phyloP scores from a whole-genome alignment of 2,888 invertebrate species.

The Stictocephala bisonia region DNA sequence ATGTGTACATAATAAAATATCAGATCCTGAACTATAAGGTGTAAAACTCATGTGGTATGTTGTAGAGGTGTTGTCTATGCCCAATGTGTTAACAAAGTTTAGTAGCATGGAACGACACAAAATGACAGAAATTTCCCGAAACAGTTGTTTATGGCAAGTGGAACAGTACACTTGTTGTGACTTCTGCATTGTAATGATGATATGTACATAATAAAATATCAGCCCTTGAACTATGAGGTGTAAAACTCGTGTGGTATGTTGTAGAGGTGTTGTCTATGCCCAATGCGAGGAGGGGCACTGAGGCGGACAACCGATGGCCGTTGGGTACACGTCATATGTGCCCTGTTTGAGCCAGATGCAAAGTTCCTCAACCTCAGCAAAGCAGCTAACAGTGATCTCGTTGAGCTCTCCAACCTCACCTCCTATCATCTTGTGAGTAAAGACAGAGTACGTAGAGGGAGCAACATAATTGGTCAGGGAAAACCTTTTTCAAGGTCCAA shows the following conservation, averaged over 20 bases:
- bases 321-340: constrained; percentile 76
- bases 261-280: constrained; percentile 69
- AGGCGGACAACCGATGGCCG: constrained; percentile 72
- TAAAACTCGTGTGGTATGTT: constrained; percentile 49
- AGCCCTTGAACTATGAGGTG: too few relatives aligned
- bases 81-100: too few relatives aligned
- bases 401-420: constrained; percentile 16
- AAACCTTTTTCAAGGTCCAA: neutral
- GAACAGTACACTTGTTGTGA: too few relatives aligned
- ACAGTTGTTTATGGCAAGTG: neutral
- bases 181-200: too few relatives aligned
- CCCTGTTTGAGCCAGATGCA: constrained; percentile 73
- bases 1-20: too few relatives aligned
- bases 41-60: too few relatives aligned
- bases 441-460: too few relatives aligned
- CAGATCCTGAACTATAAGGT: too few relatives aligned
- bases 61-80: constrained; percentile 65
- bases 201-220: too few relatives aligned
- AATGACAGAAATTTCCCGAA: too few relatives aligned
- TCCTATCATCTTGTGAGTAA: constrained; percentile 24
- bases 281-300: constrained; percentile 72
- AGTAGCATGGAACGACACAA: too few relatives aligned
- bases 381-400: neutral
- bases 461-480: neutral
- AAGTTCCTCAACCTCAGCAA: constrained; percentile 63